Evolutionary conservation across 2,113 vertebrate genomes (phyloP).

Genomic region (Pogonocichla stellata): DNA sequence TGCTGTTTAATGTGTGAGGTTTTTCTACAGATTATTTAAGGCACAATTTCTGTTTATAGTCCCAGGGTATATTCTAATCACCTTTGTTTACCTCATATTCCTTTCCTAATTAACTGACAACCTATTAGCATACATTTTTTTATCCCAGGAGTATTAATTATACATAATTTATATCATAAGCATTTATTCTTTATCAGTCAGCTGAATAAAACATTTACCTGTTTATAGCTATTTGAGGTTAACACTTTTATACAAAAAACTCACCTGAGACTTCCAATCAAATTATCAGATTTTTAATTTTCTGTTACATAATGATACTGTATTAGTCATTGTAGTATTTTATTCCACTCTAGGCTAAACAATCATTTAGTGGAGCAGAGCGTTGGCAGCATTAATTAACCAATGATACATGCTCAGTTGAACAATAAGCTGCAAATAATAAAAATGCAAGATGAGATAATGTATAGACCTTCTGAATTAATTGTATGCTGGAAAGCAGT

Average conservation of each 20-base stretch:
- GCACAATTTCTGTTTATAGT: constrained; percentile 80
- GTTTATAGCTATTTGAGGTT: constrained; percentile 81
- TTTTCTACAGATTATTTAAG: constrained; percentile 77
- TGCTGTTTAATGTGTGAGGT: constrained; percentile 37
- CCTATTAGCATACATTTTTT: constrained; percentile 81
- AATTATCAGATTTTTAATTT: constrained; percentile 81
- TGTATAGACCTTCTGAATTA: constrained; percentile 36
- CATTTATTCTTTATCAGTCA: constrained; percentile 79
- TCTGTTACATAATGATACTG: constrained; percentile 75
- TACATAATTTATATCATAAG: constrained; percentile 84
- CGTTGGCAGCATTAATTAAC: constrained; percentile 73
- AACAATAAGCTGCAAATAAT: constrained; percentile 58
- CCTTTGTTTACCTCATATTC: constrained; percentile 83
- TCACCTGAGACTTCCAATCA: constrained; percentile 82
- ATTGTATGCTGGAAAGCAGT: neutral
- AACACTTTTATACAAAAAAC: constrained; percentile 80
- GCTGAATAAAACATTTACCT: constrained; percentile 85
- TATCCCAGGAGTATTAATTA: constrained; percentile 84
- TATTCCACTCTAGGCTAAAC: constrained; percentile 71
- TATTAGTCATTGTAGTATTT: constrained; percentile 64
- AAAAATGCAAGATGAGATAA: constrained; percentile 37
- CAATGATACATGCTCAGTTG: constrained; percentile 66
- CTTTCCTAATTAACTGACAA: constrained; percentile 85
- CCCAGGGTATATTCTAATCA: constrained; percentile 82
- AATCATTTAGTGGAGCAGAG: constrained; percentile 64